phyloP scores from a whole-genome alignment of 1,140 invertebrate species.

The Aphaenogaster ashmeadi region DNA sequence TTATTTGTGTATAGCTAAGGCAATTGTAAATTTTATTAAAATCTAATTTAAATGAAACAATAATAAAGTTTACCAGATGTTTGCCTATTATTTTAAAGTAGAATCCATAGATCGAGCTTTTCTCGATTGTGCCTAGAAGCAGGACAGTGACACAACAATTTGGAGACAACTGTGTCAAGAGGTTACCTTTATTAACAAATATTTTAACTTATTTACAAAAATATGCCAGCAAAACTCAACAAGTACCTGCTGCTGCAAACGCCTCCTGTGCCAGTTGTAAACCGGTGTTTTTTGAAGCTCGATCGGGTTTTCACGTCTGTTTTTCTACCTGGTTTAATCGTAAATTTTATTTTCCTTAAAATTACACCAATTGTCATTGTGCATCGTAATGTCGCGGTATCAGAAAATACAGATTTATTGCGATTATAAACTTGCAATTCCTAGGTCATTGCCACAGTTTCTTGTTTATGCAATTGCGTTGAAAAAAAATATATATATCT shows the following conservation, averaged over 20 bases:
- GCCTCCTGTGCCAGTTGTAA: slow-evolving; percentile 15
- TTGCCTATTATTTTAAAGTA: background rate
- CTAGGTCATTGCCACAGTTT: background rate
- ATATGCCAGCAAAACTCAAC: slow-evolving; percentile 79
- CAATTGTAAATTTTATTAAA: slow-evolving; percentile 1
- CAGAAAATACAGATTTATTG: background rate
- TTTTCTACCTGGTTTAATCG: background rate
- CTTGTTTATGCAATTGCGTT: background rate
- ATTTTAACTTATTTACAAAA: slow-evolving; percentile 82
- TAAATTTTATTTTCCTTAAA: background rate
- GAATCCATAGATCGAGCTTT: background rate
- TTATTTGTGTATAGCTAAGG: background rate
- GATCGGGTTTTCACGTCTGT: slow-evolving; percentile 16
- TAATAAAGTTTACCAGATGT: slow-evolving; percentile 39
- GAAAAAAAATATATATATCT: background rate
- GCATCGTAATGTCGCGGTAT: background rate
- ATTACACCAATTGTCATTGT: background rate
- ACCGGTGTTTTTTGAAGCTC: slow-evolving; percentile 11
- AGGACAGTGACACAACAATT: slow-evolving; percentile 13
- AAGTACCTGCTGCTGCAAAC: slow-evolving; percentile 70
- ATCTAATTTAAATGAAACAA: background rate
- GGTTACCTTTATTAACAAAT: slow-evolving; percentile 79
- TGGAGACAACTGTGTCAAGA: slow-evolving; percentile 23
- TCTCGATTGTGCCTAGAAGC: background rate
- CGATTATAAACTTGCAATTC: background rate